Evolutionary conservation across 2,113 vertebrate species (phyloP).

Genomic region (Hemiprocne comata): DNA sequence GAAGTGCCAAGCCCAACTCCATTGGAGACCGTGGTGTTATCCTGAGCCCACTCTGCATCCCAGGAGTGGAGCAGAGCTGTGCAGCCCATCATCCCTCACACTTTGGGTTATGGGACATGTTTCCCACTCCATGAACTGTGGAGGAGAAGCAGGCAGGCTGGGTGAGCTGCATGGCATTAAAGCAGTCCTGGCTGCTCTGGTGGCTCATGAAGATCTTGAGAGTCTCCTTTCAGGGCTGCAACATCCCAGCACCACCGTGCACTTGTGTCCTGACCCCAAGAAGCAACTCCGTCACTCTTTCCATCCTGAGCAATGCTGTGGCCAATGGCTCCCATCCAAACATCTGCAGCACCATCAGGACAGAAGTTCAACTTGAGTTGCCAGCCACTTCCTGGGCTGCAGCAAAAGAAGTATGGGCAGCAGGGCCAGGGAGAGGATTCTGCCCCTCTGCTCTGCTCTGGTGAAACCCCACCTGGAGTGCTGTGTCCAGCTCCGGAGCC

Average conservation of each 20-base stretch:
- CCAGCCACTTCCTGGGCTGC: too few species aligned
- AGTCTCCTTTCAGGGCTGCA: background rate
- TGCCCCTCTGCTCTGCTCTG: too few species aligned
- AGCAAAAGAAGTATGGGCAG: too few species aligned
- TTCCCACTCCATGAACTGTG: rapidly evolving
- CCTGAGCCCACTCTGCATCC: rapidly evolving
- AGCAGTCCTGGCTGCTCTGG: background rate
- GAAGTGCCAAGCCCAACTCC: background rate
- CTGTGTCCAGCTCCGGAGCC: too few species aligned
- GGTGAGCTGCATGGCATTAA: rapidly evolving
- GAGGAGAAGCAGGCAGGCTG: background rate
- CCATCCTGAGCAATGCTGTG: background rate
- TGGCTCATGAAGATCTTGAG: background rate
- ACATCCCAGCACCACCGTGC: background rate
- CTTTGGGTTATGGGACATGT: rapidly evolving
- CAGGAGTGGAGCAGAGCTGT: rapidly evolving
- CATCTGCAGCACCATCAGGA: background rate
- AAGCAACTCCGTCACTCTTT: background rate
- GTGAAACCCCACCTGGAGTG: too few species aligned
- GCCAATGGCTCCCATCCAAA: background rate
- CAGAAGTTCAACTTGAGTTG: background rate
- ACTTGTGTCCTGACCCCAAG: background rate
- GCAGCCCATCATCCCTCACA: rapidly evolving
- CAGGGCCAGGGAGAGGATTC: too few species aligned
- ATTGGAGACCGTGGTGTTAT: rapidly evolving